Evolutionary conservation across 92 coral and sea anemone species (phyloP).

Genomic region (Actinernus sp.): DNA sequence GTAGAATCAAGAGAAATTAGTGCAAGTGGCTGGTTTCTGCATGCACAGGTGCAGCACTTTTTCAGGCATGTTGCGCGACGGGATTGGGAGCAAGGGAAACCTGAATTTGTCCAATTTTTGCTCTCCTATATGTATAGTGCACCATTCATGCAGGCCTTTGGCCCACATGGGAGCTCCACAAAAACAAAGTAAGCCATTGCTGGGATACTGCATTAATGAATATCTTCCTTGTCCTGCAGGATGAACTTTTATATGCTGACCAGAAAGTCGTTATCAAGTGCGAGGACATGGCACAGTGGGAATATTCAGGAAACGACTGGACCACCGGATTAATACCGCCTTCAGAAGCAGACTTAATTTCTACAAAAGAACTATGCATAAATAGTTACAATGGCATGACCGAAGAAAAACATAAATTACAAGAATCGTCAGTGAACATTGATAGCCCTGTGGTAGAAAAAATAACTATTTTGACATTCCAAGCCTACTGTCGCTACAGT

Average conservation of each 20-base stretch:
- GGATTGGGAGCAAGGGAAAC: too few species aligned
- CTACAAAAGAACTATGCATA: conserved; percentile 32
- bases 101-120: too few species aligned
- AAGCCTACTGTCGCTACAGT: conserved; percentile 95
- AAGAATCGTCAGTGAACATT: conserved; percentile 2
- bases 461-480: conserved; percentile 80
- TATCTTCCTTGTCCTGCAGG: conserved; percentile 34
- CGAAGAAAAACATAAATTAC: conserved; percentile 26
- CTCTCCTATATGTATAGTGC: too few species aligned
- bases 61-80: too few species aligned
- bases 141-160: too few species aligned
- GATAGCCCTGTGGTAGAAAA: conserved; percentile 12
- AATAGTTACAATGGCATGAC: conserved; percentile 8
- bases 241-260: conserved; percentile 95
- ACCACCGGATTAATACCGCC: conserved; percentile 69
- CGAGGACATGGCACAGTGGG: conserved; percentile 87
- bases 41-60: too few species aligned
- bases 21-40: too few species aligned
- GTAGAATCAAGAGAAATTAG: too few species aligned
- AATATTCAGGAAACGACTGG: conserved; percentile 83
- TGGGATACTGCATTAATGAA: too few species aligned
- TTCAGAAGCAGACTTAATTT: conserved; percentile 62
- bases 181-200: too few species aligned
- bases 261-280: conserved; percentile 96
- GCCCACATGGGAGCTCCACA: too few species aligned